Conservation (phyloP, 2,797 vertebrate genomes). For the Threskiornis aethiopicus region DNA sequence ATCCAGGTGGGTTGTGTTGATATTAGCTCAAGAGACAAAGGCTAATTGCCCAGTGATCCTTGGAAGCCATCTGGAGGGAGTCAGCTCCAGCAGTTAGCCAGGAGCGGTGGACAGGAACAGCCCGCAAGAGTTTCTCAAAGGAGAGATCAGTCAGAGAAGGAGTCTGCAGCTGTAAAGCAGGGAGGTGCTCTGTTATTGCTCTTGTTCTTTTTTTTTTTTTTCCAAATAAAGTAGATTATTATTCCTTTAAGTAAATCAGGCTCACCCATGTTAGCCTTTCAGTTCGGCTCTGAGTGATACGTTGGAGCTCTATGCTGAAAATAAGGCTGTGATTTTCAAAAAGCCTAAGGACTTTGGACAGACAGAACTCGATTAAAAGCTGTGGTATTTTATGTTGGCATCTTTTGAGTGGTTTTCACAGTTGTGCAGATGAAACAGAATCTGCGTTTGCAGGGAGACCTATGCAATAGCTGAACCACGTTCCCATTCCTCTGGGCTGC, state of each 20-base stretch:
- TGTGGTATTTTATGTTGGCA: background rate
- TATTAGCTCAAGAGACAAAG: background rate
- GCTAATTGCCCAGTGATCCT: background rate
- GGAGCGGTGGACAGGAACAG: background rate
- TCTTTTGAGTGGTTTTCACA: background rate
- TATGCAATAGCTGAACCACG: background rate
- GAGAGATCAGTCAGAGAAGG: background rate
- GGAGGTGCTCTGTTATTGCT: constrained; percentile 13
- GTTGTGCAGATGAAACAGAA: background rate
- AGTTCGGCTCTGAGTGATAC: background rate
- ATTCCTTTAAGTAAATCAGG: background rate
- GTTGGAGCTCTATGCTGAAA: background rate
- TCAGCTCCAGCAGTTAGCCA: background rate
- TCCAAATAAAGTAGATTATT: background rate
- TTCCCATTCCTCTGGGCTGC: background rate
- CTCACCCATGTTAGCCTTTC: background rate
- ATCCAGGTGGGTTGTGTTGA: background rate
- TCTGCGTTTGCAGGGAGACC: background rate
- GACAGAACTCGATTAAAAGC: background rate
- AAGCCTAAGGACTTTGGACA: background rate
- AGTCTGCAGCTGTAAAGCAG: background rate
- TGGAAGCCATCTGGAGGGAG: background rate
- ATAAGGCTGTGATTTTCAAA: background rate
- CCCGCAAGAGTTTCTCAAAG: background rate
- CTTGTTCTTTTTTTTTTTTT: background rate